phyloP scores from a whole-genome alignment of 1,140 invertebrate species.

The Odontomachus brunneus region DNA sequence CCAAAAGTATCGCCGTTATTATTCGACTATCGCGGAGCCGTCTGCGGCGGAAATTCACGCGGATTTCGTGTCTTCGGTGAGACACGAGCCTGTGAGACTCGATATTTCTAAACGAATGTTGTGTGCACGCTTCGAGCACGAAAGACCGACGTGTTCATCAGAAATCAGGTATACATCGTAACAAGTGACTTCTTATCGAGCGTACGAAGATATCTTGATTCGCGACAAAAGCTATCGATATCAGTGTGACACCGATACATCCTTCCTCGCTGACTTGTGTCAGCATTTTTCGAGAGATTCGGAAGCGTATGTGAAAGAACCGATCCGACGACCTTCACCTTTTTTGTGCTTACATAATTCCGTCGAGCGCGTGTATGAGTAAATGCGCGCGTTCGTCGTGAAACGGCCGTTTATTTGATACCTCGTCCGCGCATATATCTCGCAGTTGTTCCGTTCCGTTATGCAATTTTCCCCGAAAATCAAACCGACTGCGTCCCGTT shows the following conservation, averaged over 20 bases:
- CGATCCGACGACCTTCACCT: constrained; percentile 55
- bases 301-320: constrained; percentile 26
- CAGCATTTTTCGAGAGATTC: constrained; percentile 5
- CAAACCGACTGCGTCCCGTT: not conserved
- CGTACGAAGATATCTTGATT: constrained; percentile 32
- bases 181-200: constrained; percentile 34
- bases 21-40: no score
- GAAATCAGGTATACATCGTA: not conserved
- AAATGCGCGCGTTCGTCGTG: not conserved
- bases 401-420: not conserved
- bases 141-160: not conserved
- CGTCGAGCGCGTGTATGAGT: not conserved
- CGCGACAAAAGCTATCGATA: constrained; percentile 10
- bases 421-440: not conserved
- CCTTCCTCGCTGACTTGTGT: not conserved
- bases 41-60: no score
- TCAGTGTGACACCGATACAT: not conserved
- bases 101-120: not conserved
- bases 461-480: constrained; percentile 2
- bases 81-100: no score
- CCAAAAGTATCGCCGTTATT: no score
- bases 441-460: not conserved
- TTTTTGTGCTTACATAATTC: constrained; percentile 62
- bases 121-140: not conserved
- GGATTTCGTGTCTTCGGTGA: no score